These are phyloP conservation scores for Sylvia borin DNA, from an alignment of 2,797 vertebrate genomes.

Conservation along the genomic window DNA sequence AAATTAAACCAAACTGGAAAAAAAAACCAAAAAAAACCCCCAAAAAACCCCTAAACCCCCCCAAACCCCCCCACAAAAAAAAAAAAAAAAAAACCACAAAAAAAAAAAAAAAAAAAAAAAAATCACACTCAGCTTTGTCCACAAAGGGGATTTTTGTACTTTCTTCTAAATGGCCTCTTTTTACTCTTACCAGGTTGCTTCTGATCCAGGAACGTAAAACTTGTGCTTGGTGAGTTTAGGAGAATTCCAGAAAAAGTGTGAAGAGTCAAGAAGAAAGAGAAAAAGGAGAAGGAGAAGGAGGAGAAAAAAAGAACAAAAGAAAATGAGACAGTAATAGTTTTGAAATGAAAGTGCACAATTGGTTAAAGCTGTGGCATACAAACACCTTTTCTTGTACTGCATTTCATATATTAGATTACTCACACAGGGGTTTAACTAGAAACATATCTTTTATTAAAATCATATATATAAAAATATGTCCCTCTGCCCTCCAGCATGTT, in stretches of 20 bases:
- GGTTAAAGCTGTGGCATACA: not conserved
- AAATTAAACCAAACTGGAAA: too few relatives aligned
- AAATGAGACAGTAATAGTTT: not conserved
- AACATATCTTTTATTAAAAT: conserved; percentile 62
- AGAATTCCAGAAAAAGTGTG: not conserved
- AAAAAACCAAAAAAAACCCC: accelerated
- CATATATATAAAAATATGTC: conserved; percentile 46
- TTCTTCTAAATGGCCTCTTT: not conserved
- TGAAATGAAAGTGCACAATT: not conserved
- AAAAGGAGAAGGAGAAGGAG: not conserved
- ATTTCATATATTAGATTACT: conserved; percentile 21
- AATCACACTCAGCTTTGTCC: not conserved
- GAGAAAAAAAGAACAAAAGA: not conserved
- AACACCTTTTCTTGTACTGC: not conserved
- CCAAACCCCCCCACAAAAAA: accelerated
- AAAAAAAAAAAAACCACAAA: too few relatives aligned
- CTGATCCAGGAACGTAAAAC: not conserved
- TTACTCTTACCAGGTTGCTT: not conserved
- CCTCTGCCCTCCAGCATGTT: conserved; percentile 45
- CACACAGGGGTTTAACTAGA: conserved; percentile 33
- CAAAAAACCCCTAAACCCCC: too few relatives aligned
- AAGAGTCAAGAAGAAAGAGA: not conserved
- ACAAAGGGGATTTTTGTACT: accelerated
- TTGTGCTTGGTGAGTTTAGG: not conserved
- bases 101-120: accelerated